These are phyloP conservation scores for Poecilobothrus nobilitatus DNA, from an alignment of 2,888 invertebrate species.

Conservation along the genomic window DNA sequence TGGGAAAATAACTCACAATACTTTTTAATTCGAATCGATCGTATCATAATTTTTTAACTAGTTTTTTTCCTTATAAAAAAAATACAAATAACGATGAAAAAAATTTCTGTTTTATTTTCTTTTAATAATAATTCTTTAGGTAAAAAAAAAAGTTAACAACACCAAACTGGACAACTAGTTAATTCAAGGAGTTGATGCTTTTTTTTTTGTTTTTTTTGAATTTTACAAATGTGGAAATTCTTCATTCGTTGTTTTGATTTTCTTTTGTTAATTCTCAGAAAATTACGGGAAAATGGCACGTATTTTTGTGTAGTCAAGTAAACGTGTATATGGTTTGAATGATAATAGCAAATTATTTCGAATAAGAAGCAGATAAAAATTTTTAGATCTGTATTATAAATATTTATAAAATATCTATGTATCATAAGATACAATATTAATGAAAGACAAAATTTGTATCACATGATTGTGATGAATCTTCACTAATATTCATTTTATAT, in stretches of 20 bases:
- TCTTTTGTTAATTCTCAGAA: neutral
- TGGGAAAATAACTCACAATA: conserved; percentile 1
- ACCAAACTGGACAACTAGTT: neutral
- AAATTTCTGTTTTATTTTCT: neutral
- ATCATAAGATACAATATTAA: too few relatives aligned
- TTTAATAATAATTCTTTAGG: neutral
- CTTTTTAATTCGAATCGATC: neutral
- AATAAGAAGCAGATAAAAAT: too few relatives aligned
- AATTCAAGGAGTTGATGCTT: too few relatives aligned
- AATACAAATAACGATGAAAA: neutral
- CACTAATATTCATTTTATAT: too few relatives aligned
- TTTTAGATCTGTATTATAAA: too few relatives aligned
- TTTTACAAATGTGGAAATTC: neutral
- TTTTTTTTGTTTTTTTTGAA: neutral
- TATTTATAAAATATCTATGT: too few relatives aligned
- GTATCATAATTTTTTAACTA: conserved; percentile 3
- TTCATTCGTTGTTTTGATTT: neutral
- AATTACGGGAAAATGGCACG: conserved; percentile 1
- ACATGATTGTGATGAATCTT: too few relatives aligned
- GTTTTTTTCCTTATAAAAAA: neutral
- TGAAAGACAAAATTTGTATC: too few relatives aligned
- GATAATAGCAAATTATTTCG: neutral
- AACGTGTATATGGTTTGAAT: neutral
- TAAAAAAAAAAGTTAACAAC: neutral
- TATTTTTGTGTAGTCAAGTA: neutral